A percentile compares a stretch with the other conserved stretches of the same genome.
Evolutionary conservation across 2,797 vertebrate species (phyloP).

Genomic region (Gymnopithys bicolor): DNA sequence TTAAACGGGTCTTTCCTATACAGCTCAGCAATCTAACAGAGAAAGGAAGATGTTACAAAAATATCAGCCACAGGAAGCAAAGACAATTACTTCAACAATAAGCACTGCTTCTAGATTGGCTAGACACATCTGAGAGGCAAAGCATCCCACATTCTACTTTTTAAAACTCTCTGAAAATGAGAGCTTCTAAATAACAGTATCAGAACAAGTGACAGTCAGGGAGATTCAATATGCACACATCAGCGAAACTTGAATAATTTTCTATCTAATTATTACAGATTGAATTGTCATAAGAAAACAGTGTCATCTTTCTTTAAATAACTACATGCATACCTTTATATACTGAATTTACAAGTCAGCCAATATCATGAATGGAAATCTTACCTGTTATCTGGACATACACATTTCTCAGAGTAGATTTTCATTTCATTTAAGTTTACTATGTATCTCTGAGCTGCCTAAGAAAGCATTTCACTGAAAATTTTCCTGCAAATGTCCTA

Average conservation of each 20-base stretch:
- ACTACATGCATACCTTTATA: not conserved
- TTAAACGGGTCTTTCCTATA: conserved; percentile 91
- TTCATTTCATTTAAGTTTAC: not conserved
- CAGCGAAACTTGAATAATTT: not conserved
- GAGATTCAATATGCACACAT: not conserved
- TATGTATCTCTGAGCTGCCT: not conserved
- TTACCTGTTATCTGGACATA: not conserved
- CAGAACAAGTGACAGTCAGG: not conserved
- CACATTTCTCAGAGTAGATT: not conserved
- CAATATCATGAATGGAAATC: not conserved
- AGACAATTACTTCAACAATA: not conserved
- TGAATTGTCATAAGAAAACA: not conserved
- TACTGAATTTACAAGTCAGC: not conserved
- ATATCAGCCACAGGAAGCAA: not conserved
- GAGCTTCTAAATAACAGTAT: not conserved
- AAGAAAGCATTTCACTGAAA: not conserved
- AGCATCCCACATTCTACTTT: not conserved
- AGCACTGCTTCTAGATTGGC: not conserved
- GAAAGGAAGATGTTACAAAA: not conserved
- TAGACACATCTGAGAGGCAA: not conserved
- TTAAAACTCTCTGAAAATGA: not conserved
- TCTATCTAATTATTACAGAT: not conserved
- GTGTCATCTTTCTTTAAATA: not conserved
- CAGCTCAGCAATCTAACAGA: conserved; percentile 88
- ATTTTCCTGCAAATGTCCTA: not conserved